Conservation (phyloP, 2,113 vertebrate genomes). For the Phyllopteryx taeniolatus region DNA sequence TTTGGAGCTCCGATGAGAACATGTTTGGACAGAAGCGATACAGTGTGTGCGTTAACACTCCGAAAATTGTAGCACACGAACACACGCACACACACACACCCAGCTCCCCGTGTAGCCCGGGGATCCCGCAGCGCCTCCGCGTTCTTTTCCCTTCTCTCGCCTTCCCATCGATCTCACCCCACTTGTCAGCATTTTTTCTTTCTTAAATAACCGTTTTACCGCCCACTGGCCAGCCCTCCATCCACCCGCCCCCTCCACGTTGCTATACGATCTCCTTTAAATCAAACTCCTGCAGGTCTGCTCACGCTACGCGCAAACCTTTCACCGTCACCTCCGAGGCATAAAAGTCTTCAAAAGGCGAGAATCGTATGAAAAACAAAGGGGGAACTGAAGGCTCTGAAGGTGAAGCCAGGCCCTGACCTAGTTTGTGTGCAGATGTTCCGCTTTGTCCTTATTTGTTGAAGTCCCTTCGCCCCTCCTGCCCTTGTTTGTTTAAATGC, state of each 20-base stretch:
- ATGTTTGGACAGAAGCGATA: conserved; percentile 45
- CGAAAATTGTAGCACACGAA: conserved; percentile 52
- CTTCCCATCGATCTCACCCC: conserved; percentile 24
- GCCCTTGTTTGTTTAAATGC: conserved; percentile 20
- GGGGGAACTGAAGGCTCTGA: neutral
- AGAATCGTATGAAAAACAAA: neutral
- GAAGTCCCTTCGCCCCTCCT: conserved; percentile 5
- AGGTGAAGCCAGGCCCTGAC: conserved; percentile 19
- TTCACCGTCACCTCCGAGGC: conserved; percentile 19
- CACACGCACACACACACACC: conserved; percentile 43
- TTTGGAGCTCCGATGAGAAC: conserved; percentile 44
- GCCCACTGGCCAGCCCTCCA: neutral
- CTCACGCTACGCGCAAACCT: conserved; percentile 41
- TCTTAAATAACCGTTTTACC: conserved; percentile 17
- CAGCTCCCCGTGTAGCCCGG: conserved; percentile 66
- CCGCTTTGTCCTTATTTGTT: conserved; percentile 39
- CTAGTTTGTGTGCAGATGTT: conserved; percentile 45
- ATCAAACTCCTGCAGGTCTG: conserved; percentile 42
- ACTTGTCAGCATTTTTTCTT: conserved; percentile 18
- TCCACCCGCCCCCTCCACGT: neutral
- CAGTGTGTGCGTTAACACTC: conserved; percentile 29
- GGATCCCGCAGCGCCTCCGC: conserved; percentile 64
- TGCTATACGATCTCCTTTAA: conserved; percentile 10
- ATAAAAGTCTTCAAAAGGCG: conserved; percentile 15
- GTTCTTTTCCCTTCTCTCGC: conserved; percentile 27